These are phyloP conservation scores for Phenganax marumi DNA, from an alignment of 92 coral and sea anemone genomes.

Conservation along the genomic window DNA sequence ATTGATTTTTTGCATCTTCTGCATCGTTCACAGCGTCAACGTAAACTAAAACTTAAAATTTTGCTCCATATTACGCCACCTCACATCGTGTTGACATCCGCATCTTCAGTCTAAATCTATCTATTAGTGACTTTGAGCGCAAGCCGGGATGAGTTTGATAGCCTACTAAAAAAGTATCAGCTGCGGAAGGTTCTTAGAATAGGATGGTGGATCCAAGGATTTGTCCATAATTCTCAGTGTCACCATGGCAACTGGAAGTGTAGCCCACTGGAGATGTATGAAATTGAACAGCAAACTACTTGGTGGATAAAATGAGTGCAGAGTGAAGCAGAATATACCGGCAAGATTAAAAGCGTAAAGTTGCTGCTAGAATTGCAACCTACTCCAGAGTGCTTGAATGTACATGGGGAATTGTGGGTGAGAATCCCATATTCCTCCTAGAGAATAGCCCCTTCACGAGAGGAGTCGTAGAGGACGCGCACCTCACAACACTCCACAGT, in stretches of 20 bases:
- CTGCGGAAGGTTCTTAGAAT: slow-evolving; percentile 14
- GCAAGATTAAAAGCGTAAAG: too few relatives aligned
- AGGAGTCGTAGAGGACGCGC: background rate
- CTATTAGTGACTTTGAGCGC: background rate
- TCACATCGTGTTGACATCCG: too few relatives aligned
- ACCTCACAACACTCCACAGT: background rate
- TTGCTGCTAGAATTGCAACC: slow-evolving; percentile 9
- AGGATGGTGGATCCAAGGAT: slow-evolving; percentile 31
- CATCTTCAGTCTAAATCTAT: too few relatives aligned
- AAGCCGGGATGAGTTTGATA: background rate
- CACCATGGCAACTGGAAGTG: background rate
- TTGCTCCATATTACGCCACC: too few relatives aligned
- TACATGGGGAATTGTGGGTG: background rate
- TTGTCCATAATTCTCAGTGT: slow-evolving; percentile 18
- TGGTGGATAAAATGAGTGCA: slow-evolving; percentile 43
- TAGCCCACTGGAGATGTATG: slow-evolving; percentile 17
- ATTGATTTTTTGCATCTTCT: too few relatives aligned
- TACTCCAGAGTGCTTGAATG: background rate
- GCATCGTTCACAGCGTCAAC: too few relatives aligned
- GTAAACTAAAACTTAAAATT: too few relatives aligned
- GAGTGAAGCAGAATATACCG: too few relatives aligned
- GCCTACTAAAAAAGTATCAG: slow-evolving; percentile 6
- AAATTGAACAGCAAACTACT: slow-evolving; percentile 18
- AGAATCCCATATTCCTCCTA: background rate
- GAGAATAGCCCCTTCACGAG: background rate